Evolutionary conservation across 1,140 invertebrate species (phyloP).

Genomic region (Micrasema longulum): DNA sequence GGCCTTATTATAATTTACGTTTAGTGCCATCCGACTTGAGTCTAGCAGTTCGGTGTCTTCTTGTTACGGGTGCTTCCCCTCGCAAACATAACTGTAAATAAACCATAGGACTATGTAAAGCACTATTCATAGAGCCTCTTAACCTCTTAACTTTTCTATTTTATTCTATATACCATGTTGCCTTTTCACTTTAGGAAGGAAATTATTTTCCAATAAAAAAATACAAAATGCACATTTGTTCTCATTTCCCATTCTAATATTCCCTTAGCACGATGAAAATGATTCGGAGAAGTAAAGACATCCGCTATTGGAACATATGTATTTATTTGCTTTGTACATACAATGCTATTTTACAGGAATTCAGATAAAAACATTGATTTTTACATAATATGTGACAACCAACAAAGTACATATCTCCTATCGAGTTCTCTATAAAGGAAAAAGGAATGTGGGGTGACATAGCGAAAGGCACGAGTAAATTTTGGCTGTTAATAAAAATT

Average conservation of each 20-base stretch:
- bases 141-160: conserved; percentile 55
- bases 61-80: conserved; percentile 50
- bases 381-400: too few species aligned
- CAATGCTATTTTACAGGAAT: too few species aligned
- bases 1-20: conserved; percentile 54
- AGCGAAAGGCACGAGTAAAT: too few species aligned
- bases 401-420: too few species aligned
- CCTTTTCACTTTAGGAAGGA: conserved; percentile 55
- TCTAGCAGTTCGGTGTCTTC: conserved; percentile 42
- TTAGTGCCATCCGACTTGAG: conserved; percentile 55
- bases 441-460: too few species aligned
- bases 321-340: too few species aligned
- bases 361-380: too few species aligned
- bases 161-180: conserved; percentile 56
- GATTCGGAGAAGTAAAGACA: too few species aligned
- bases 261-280: too few species aligned
- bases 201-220: conserved; percentile 55
- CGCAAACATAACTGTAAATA: conserved; percentile 54
- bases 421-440: too few species aligned
- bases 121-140: conserved; percentile 52
- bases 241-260: conserved; percentile 7
- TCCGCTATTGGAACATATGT: too few species aligned
- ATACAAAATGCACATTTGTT: conserved; percentile 33
- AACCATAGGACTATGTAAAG: conserved; percentile 49
- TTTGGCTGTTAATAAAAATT: too few species aligned